Base-by-base conservation (phyloP, 2,797 vertebrate species). In the Pipistrellus pipistrellus region DNA sequence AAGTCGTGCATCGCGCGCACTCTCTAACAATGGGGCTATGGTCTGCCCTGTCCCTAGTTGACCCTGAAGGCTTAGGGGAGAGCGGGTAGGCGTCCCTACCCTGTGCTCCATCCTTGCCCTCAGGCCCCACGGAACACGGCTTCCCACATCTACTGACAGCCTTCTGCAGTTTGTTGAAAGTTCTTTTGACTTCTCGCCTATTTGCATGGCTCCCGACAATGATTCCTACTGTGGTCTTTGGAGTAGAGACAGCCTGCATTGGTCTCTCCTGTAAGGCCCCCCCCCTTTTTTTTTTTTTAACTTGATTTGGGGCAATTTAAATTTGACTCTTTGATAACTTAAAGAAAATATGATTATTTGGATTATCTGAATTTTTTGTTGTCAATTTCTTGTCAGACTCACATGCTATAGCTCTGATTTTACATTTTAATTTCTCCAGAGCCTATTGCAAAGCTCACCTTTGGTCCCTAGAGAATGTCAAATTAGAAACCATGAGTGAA, bases 181-280 rank as follows among this genome's bases (percentile, higher is more conserved):
- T 17, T 83, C 18, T 85, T 51, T 21, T 18, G 10, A 82, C 20
- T 73, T 53, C 12, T 30, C 11, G 4, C 0, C 1, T 62, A 0
- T 38, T 38, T 55, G 10, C 41, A 0, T 4, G 4, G 20, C 17
- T 46, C 13, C 4, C 1, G 21, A 4, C 0, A 11, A 8, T 18
- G 9, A 2, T 30, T 32, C 30, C 17, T 51, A 3, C 30, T 9
- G 1, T 1, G 10, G 32, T 48, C 32, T 59, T 41, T 7, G 7
- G 48, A 13, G 6, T 20, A 25, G 27, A 32, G 38, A n/a, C 6
- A 44, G 17, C 41, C 3, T 48, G 2, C 20, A 25, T 17, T 81
- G 20, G 7, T 14, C n/a, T 83, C 10, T 73, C 55, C 27, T 23
- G 6, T 3, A 38, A 64, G 15, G 1, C 0, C n/a, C n/a, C n/a